Conservation (phyloP, 2,888 invertebrate genomes). For the Amaurobius ferox region DNA sequence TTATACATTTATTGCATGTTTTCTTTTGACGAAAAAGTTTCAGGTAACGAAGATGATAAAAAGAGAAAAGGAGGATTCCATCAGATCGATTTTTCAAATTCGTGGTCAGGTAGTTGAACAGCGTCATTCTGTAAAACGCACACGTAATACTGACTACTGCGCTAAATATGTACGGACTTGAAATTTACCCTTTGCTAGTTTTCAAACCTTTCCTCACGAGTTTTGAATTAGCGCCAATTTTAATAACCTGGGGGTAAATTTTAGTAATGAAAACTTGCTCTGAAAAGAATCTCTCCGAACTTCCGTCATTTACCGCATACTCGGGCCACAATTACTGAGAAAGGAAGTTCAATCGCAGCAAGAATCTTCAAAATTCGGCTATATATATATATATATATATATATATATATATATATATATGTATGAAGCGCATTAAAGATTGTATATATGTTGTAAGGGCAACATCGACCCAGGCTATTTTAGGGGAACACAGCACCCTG, state of each 20-base stretch:
- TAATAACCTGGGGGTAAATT: conserved; percentile 12
- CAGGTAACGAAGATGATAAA: too few species aligned
- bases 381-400: too few species aligned
- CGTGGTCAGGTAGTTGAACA: background rate
- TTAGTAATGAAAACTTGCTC: background rate
- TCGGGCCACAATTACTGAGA: conserved; percentile 11
- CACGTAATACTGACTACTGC: conserved; percentile 21
- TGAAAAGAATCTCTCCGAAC: background rate
- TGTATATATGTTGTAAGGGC: too few species aligned
- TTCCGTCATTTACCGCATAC: conserved; percentile 22
- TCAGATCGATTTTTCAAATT: too few species aligned
- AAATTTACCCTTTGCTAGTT: conserved; percentile 12
- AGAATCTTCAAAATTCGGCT: background rate
- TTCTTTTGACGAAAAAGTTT: too few species aligned
- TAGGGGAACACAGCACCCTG: too few species aligned
- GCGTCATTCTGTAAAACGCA: background rate
- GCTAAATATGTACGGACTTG: background rate
- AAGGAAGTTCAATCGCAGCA: background rate
- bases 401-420: too few species aligned
- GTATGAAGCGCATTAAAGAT: too few species aligned
- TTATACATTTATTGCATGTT: too few species aligned
- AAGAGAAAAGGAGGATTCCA: too few species aligned
- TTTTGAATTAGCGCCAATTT: conserved; percentile 22
- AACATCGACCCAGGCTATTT: too few species aligned
- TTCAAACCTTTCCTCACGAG: conserved; percentile 18